Base-by-base conservation (phyloP, 2,113 vertebrate species). In the Tympanuchus pallidicinctus region DNA sequence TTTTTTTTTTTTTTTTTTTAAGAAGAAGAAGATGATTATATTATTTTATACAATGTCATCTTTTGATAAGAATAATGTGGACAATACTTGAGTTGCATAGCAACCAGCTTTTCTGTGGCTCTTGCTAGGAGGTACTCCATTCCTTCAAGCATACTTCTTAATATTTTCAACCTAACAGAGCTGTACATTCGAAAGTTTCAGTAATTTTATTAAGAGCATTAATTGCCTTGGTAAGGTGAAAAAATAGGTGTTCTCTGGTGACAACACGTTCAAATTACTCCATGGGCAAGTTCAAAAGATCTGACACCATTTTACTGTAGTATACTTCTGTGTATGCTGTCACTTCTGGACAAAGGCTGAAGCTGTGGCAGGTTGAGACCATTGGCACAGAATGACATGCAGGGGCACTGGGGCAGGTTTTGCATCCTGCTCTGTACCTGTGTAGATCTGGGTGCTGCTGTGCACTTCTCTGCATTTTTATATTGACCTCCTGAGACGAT, bases 31-130 rank as follows among this genome's bases (percentile, higher is more conserved):
- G 50, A 97, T 54, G 27, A 97, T 96, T 76, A 85, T 97, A 93
- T 96, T 96, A 96, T 96, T 97, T 97, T 95, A 91, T 94, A 92
- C 91, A 95, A 64, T 96, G 92, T 93, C 97, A 92, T 96, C 93
- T 93, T 90, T 93, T 97, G 83, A 89, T 95, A 84, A 96, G 92
- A 92, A 78, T 94, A 95, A 96, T 92, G 80, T 61, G 79, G 66
- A 92, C 92, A 94, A 82, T 92, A 42, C 74, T 97, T 47, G 80
- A 96, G 98, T 97, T 97, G 97, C 98, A 94, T 97, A 98, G 97
- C 98, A 98, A 98, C 98, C 66, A 96, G 89, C 72, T 92, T 96
- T 95, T 95, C 95, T 90, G 85, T 94, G 93, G 52, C 88, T 96
- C 82, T 96, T 96, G 95, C 96, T 94, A 95, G 95, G 96, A 97